A percentile compares a stretch with the other conserved stretches of the same genome.
Conservation (phyloP, 2,113 vertebrate species). For the Daboia siamensis region DNA sequence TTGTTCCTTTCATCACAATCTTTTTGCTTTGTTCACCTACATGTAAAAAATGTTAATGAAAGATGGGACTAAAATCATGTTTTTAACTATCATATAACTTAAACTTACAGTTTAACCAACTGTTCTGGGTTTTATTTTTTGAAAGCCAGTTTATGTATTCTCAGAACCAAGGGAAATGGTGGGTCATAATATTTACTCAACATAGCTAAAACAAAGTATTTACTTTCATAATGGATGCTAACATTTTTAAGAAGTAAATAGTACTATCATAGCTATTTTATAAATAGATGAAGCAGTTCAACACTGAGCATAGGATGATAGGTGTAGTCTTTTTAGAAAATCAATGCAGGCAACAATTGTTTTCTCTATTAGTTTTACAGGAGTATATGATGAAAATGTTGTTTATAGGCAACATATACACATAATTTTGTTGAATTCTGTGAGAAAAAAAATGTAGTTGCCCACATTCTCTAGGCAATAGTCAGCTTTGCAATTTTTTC, state of each 20-base stretch:
- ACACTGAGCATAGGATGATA: not conserved
- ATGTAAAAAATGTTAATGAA: not conserved
- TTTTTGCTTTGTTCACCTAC: not conserved
- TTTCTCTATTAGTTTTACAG: conserved; percentile 32
- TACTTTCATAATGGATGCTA: not conserved
- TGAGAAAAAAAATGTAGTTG: conserved; percentile 31
- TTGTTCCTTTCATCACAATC: not conserved
- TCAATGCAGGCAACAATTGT: not conserved
- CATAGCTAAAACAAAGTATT: not conserved
- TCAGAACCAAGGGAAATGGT: accelerated
- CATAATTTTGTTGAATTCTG: conserved; percentile 43
- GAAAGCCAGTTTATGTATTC: not conserved
- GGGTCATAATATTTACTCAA: not conserved
- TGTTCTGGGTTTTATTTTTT: not conserved
- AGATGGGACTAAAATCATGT: not conserved
- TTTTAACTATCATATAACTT: not conserved
- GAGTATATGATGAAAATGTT: conserved; percentile 18
- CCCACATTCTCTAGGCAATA: conserved; percentile 46
- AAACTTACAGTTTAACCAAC: not conserved
- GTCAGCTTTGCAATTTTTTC: conserved; percentile 52
- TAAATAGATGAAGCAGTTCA: not conserved
- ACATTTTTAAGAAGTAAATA: not conserved
- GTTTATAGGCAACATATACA: conserved; percentile 7
- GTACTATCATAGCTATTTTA: not conserved
- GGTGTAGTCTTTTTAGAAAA: not conserved